These are phyloP conservation scores for Chrysolina haemoptera DNA, from an alignment of 2,888 invertebrate genomes.

Conservation along the genomic window DNA sequence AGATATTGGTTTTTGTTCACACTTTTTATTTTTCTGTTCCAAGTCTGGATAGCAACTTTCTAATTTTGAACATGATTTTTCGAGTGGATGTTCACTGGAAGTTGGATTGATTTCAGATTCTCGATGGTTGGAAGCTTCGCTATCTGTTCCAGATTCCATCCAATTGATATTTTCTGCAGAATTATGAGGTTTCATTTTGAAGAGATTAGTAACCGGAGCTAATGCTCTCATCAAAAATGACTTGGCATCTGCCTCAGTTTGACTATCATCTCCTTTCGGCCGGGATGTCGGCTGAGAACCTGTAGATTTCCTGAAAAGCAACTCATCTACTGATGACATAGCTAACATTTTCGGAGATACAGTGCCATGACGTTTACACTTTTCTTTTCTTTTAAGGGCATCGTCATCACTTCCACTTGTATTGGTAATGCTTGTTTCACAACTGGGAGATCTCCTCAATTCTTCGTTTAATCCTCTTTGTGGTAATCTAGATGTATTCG, in stretches of 20 bases:
- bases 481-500: conserved; percentile 61
- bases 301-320: conserved; percentile 70
- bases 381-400: conserved; percentile 56
- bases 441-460: conserved; percentile 68
- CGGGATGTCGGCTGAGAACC: conserved; percentile 72
- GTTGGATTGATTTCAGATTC: not conserved
- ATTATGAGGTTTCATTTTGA: conserved; percentile 70
- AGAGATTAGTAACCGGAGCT: conserved; percentile 83
- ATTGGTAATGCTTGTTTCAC: conserved; percentile 62
- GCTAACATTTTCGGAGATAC: conserved; percentile 73
- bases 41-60: conserved; percentile 27
- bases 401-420: conserved; percentile 67
- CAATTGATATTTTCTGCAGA: conserved; percentile 71
- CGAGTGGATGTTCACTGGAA: not conserved
- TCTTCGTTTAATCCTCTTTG: conserved; percentile 57
- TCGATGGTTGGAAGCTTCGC: conserved; percentile 34
- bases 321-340: conserved; percentile 73
- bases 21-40: not conserved
- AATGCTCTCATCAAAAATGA: conserved; percentile 82
- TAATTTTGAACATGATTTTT: not conserved
- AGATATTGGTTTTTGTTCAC: conserved; percentile 67
- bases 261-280: conserved; percentile 66
- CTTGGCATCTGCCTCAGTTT: conserved; percentile 77
- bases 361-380: conserved; percentile 58
- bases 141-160: conserved; percentile 58